Base-by-base conservation (phyloP, 2,888 invertebrate species). In the Malacosoma neustria region DNA sequence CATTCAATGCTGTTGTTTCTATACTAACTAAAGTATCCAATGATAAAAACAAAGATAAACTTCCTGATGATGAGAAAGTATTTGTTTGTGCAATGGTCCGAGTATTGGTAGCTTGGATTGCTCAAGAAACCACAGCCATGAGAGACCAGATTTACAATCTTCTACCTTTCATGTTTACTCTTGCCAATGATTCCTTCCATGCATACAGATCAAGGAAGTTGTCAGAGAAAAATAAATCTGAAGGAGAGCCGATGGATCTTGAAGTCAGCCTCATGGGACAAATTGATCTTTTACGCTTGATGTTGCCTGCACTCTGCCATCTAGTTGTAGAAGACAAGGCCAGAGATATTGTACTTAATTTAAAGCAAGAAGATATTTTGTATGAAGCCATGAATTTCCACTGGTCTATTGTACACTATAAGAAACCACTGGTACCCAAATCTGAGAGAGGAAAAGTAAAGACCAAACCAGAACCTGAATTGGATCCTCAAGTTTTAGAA, bases 241-340 rank as follows among this genome's bases (percentile, higher is more conserved):
- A 87, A 35, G 87, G 87, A 37, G 88, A 85, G 49, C 48, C 85
- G 0, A 84, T 88, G 55, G 86, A 88, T 22, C 49, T 60, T n/a
- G 79, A 81, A 11, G 54, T 58, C 11, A 57, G 57, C 53, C 76
- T 89, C 15, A 68, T 88, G 54, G 89, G 89, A 32, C 87, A 90
- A 51, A 74, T 91, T 32, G 95, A 96, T 70, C 84, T 96, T 33
- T 72, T 97, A 11, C 88, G 96, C 36, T 87, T 96, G 30, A 89
- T 97, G 84, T 77, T 97, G 41, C 97, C 97, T 2, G 96, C 95
- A 1, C 76, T 97, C 3, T 97, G 97, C 59, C 96, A 97, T 70
- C 88, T 98, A 50, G 92, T 95, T 29, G 95, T 97, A 13, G 97
- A 97, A 80, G 97, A 97, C 55, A 91, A 93, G 52, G 92, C 95